These are phyloP conservation scores for Acromyrmex heyeri DNA, from an alignment of 1,140 invertebrate species.

Conservation along the genomic window DNA sequence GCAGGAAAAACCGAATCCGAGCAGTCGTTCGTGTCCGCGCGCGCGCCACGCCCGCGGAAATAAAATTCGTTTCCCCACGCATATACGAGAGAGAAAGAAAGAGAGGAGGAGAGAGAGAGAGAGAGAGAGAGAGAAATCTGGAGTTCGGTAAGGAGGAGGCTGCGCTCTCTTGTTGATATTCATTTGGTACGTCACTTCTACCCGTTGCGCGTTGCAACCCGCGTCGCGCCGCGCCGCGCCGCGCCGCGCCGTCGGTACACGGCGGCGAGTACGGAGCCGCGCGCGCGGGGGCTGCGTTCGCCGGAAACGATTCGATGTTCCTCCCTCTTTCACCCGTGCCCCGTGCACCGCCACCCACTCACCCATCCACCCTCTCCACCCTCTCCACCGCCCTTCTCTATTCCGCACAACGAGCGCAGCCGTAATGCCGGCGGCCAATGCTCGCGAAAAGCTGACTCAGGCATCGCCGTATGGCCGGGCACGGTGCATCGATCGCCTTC, in stretches of 20 bases:
- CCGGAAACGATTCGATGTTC: conserved; percentile 75
- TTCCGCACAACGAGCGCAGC: conserved; percentile 74
- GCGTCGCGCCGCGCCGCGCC: too few species aligned
- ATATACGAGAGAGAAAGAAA: conserved; percentile 4
- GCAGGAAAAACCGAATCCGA: conserved; percentile 63
- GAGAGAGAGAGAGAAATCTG: background rate
- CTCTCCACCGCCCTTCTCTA: conserved; percentile 59
- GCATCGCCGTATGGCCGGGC: conserved; percentile 74
- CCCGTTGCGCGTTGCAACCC: conserved; percentile 68
- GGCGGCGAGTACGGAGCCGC: conserved; percentile 15
- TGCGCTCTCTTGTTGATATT: conserved; percentile 75
- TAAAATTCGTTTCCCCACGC: conserved; percentile 70
- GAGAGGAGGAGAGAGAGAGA: background rate
- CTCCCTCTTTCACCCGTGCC: conserved; percentile 53
- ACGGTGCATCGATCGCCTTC: conserved; percentile 80
- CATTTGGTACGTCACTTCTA: conserved; percentile 77
- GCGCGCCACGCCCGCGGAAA: conserved; percentile 75
- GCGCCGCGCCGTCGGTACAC: conserved; percentile 42
- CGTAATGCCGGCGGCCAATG: conserved; percentile 76
- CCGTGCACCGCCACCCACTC: background rate
- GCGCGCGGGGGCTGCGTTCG: conserved; percentile 67
- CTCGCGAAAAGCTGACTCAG: conserved; percentile 78
- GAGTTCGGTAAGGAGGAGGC: conserved; percentile 63
- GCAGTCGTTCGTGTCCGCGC: conserved; percentile 69
- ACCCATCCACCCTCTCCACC: background rate